These are phyloP conservation scores for Zygogramma bicolorata DNA, from an alignment of 2,888 invertebrate species.

Conservation along the genomic window DNA sequence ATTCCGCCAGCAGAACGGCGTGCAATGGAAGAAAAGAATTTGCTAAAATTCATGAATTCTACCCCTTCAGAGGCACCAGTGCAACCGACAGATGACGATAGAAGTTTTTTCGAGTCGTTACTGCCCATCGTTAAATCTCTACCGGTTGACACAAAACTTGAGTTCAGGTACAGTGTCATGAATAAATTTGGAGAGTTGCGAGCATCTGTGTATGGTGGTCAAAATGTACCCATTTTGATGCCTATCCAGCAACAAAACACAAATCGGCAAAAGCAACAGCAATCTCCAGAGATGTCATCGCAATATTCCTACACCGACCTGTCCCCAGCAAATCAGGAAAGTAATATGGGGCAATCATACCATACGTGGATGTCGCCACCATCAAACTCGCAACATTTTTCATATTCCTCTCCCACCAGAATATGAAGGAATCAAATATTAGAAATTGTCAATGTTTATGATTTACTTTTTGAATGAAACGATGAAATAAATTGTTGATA, in stretches of 20 bases:
- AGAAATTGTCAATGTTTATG: background rate
- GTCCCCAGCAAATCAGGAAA: background rate
- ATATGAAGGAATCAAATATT: background rate
- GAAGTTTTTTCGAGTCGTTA: background rate
- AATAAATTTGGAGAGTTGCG: background rate
- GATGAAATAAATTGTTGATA: background rate
- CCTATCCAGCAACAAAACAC: background rate
- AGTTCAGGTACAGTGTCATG: background rate
- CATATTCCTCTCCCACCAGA: background rate
- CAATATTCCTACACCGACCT: background rate
- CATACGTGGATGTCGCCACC: background rate
- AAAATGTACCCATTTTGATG: background rate
- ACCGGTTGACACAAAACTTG: background rate
- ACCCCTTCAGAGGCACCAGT: background rate
- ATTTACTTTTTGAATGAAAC: background rate
- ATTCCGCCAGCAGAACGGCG: background rate
- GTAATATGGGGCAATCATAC: background rate
- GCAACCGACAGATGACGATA: background rate
- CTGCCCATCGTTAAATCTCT: background rate
- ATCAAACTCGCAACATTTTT: background rate
- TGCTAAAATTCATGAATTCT: background rate
- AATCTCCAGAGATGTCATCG: background rate
- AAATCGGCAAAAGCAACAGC: background rate
- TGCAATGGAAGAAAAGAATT: background rate
- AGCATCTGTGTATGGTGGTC: background rate